phyloP scores from a whole-genome alignment of 2,113 vertebrate genomes.

The Cranoglanis bouderius region DNA sequence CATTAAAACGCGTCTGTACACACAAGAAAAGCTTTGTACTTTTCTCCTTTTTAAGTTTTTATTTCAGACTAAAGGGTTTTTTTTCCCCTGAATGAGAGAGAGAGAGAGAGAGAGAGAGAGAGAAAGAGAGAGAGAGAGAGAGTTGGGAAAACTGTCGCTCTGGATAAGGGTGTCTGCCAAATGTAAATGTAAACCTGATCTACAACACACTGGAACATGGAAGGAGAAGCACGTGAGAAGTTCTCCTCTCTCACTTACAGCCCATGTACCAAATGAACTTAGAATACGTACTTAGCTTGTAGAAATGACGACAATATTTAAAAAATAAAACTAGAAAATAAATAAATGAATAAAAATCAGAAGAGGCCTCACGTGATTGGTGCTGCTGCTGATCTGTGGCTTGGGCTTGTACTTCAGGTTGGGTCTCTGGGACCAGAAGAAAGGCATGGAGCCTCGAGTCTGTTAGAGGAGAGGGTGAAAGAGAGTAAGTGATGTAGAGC shows the following conservation, averaged over 20 bases:
- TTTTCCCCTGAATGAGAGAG: not conserved
- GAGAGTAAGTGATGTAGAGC: not conserved
- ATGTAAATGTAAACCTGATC: too few relatives aligned
- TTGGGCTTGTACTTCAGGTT: constrained; percentile 96
- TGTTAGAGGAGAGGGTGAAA: constrained; percentile 56
- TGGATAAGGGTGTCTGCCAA: too few relatives aligned
- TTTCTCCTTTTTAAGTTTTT: not conserved
- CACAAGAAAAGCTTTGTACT: not conserved
- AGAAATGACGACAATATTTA: not conserved
- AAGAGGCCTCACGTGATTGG: constrained; percentile 72
- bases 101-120: too few relatives aligned
- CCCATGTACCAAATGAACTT: not conserved
- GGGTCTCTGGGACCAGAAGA: constrained; percentile 98
- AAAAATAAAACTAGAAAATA: not conserved
- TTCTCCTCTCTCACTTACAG: not conserved
- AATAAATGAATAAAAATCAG: not conserved
- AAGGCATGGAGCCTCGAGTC: constrained; percentile 97
- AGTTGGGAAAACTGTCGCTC: too few relatives aligned
- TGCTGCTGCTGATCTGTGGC: constrained; percentile 91
- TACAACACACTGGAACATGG: not conserved
- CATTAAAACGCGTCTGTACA: not conserved
- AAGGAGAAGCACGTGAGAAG: not conserved
- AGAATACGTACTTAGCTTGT: not conserved
- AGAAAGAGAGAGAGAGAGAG: too few relatives aligned
- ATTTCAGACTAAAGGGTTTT: not conserved